Evolutionary conservation across 2,797 vertebrate genomes (phyloP), one percentile per base, ranked within the genome.

Genomic region (Sebastiscus albofasciatus): DNA sequence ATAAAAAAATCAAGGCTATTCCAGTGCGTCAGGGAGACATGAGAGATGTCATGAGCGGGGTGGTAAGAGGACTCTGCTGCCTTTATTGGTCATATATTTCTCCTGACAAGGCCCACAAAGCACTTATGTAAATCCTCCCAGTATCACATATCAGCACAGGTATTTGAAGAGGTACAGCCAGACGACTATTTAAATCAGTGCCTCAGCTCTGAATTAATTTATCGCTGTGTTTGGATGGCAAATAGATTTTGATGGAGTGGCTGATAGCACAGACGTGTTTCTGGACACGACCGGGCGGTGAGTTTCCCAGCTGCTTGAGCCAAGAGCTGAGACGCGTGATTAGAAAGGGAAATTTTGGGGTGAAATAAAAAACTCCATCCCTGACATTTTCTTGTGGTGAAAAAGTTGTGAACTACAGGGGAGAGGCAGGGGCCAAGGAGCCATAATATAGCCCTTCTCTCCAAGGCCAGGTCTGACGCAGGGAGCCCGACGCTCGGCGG

Each of bases 371-470:
- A 90, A 70, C 84, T 88, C 74, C 78, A 83, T 82, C 78, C 80
- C 80, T 87, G 83, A 91, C 79, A 91, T 93, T 91, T 94, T 89
- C 87, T 86, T 74, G 72, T 73, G 74, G 80, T 86, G 70, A 93
- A 92, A 92, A 93, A 93, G 85, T 77, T 88, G 87, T 91, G 87
- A 93, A 93, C 84, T 92, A 92, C 86, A 94, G 87, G 87, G 83
- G 79, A 92, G 79, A 92, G 80, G 82, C 72, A 75, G 79, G 72
- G 91, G 92, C 91, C 87, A 90, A 92, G 78, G 88, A 77, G 83
- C 90, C 83, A 95, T 95, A 96, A 95, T 94, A 93, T 92, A 90
- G 83, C 87, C 93, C 90, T 94, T 95, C 91, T 94, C 88, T 93
- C 82, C 89, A 85, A 83, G 90, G 94, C 92, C 89, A 90, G 91